Evolutionary conservation across 2,888 invertebrate genomes (phyloP).

Genomic region (Mesodorylaimus sp.): DNA sequence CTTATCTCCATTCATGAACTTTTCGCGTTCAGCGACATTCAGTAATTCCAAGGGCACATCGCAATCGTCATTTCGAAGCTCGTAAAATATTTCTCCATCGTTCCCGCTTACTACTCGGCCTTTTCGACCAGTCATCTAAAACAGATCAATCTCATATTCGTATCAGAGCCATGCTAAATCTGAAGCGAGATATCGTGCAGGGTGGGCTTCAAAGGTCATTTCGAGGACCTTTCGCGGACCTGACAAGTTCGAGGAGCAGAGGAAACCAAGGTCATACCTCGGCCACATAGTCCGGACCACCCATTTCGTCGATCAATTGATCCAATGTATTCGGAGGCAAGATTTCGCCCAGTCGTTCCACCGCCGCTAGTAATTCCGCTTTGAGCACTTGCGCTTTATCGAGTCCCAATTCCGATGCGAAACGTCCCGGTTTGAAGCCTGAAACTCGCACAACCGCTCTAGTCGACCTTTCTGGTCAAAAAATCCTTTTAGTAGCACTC

Average conservation of each 20-base stretch:
- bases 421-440: not conserved
- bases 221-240: not conserved
- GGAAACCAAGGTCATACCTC: slow-evolving; percentile 42
- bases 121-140: slow-evolving; percentile 85
- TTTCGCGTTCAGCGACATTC: slow-evolving; percentile 61
- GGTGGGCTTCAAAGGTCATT: not conserved
- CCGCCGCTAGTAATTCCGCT: slow-evolving; percentile 61
- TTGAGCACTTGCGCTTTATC: slow-evolving; percentile 80
- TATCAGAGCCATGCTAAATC: too few relatives aligned
- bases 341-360: slow-evolving; percentile 64
- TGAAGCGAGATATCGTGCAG: not conserved
- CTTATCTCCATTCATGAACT: slow-evolving; percentile 96
- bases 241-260: slow-evolving; percentile 1
- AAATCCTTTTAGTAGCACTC: too few relatives aligned
- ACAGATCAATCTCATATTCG: slow-evolving; percentile 7
- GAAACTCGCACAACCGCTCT: too few relatives aligned
- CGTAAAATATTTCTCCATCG: slow-evolving; percentile 71
- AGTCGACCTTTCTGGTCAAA: too few relatives aligned
- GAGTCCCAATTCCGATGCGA: slow-evolving; percentile 28
- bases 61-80: slow-evolving; percentile 48
- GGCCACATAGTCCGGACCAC: slow-evolving; percentile 90
- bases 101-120: slow-evolving; percentile 60
- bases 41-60: slow-evolving; percentile 91
- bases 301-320: slow-evolving; percentile 90
- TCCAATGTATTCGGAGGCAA: slow-evolving; percentile 93